phyloP scores from a whole-genome alignment of 2,113 vertebrate genomes.

The Petrocephalus microphthalmus region DNA sequence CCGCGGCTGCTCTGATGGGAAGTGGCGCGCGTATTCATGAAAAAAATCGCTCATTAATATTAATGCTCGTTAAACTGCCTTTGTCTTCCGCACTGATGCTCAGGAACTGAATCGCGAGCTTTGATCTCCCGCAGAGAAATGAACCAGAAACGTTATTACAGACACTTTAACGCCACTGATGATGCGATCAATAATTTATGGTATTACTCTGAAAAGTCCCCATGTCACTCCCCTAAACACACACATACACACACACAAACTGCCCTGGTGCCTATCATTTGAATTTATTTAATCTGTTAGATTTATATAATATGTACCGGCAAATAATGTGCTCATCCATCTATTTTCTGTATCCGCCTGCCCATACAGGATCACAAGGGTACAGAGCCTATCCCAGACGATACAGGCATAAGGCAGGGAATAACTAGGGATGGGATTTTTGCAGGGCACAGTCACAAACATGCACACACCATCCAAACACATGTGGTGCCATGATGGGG shows the following conservation, averaged over 20 bases:
- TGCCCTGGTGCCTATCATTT: no score
- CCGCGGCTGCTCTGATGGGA: neutral
- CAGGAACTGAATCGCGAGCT: constrained; percentile 22
- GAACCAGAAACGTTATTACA: constrained; percentile 18
- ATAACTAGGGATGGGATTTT: no score
- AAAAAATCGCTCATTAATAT: constrained; percentile 32
- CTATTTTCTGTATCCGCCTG: no score
- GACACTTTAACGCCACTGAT: constrained; percentile 23
- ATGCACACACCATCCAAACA: neutral
- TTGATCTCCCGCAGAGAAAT: constrained; percentile 33
- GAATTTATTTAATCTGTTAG: no score
- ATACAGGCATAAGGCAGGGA: no score
- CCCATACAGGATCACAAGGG: no score
- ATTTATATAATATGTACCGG: no score
- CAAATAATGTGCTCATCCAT: no score
- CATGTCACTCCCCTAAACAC: neutral
- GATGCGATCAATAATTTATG: constrained; percentile 32
- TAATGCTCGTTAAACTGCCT: constrained; percentile 30
- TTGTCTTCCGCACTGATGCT: constrained; percentile 30
- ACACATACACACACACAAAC: neutral
- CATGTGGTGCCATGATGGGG: neutral
- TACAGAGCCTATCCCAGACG: no score
- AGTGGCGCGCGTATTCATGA: constrained; percentile 23
- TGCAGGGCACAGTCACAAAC: no score
- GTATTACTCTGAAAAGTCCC: constrained; percentile 21